A percentile compares a stretch with the other conserved stretches of the same genome.
Evolutionary conservation across 2,113 vertebrate genomes (phyloP).

Genomic region (Gymnorhina tibicen): DNA sequence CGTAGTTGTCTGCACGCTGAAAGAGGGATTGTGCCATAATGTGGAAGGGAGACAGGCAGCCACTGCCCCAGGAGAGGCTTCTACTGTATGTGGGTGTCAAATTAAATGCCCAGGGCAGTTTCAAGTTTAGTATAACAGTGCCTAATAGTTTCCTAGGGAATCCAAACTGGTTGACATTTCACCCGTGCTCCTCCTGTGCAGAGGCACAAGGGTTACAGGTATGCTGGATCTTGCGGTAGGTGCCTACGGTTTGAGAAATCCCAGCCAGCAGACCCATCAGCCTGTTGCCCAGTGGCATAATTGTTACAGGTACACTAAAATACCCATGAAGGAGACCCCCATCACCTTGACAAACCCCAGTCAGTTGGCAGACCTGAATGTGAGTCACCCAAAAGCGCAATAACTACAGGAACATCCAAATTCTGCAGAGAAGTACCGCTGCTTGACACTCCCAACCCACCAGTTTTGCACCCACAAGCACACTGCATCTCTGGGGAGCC

Average conservation of each 20-base stretch:
- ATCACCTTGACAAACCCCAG: not conserved
- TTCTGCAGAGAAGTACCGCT: not conserved
- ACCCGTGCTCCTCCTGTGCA: not conserved
- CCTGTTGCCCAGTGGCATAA: not conserved
- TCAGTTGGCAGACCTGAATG: not conserved
- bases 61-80: not conserved
- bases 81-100: not conserved
- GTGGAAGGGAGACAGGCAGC: not conserved
- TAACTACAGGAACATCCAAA: not conserved
- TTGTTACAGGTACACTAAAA: not conserved
- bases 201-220: not conserved
- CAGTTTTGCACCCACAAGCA: not conserved
- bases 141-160: not conserved
- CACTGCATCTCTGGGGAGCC: not conserved
- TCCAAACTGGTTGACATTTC: not conserved
- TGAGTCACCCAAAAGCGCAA: rapidly evolving
- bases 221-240: not conserved
- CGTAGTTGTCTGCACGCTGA: not conserved
- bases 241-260: not conserved
- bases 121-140: not conserved
- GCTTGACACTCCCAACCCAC: not conserved
- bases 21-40: not conserved
- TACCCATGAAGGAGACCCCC: not conserved
- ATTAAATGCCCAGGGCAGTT: not conserved
- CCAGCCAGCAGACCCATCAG: not conserved